Base-by-base conservation (phyloP, 1,140 invertebrate species). In the Artemia franciscana region DNA sequence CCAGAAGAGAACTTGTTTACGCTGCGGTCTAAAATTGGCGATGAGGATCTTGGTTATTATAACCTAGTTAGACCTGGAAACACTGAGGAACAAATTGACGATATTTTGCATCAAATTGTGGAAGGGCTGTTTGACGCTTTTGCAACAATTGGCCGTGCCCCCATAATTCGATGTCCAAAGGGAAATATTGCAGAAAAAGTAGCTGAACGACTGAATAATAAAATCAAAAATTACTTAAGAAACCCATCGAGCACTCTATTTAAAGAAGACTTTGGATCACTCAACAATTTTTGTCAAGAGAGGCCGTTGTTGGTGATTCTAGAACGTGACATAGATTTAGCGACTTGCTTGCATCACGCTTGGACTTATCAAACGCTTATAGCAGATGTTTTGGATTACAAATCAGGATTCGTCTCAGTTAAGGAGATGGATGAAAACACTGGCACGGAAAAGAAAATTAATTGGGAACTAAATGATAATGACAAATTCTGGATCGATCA, bases 331-430 rank as follows among this genome's bases (percentile, higher is more conserved):
- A 79, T 97, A 63, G 95, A 99, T 75, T 84, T 99, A 79, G 90
- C 93, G 0, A 98, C 94, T 18, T 91, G 91, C 30, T 74, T 99
- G 64, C 92, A 98, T 80, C 96, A 98, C 73, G 95, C 95, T 3
- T 99, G 96, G 96, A 98, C 93, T 1, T 99, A 99, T 73, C 92
- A 97, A 75, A 93, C 95, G 7, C 72, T 99, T 60, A 84, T 88
- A 26, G 93, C 98, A 73, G 94, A 98, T 79, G 84, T 97, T 1
- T 72, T 97, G 12, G 87, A 96, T 69, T 77, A 96, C 60, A 82
- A 87, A 23, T 74, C 97, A 58, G 98, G 98, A 74, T 74, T 88
- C 64, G 80, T 93, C 2, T 79, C 84, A 26, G 80, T 92, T 24
- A 84, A 86, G 67, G 88, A 91, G 69, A 78, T 75, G 71, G 30